Evolutionary conservation across 2,797 vertebrate genomes (phyloP).

Genomic region (Centropyge bicolor): DNA sequence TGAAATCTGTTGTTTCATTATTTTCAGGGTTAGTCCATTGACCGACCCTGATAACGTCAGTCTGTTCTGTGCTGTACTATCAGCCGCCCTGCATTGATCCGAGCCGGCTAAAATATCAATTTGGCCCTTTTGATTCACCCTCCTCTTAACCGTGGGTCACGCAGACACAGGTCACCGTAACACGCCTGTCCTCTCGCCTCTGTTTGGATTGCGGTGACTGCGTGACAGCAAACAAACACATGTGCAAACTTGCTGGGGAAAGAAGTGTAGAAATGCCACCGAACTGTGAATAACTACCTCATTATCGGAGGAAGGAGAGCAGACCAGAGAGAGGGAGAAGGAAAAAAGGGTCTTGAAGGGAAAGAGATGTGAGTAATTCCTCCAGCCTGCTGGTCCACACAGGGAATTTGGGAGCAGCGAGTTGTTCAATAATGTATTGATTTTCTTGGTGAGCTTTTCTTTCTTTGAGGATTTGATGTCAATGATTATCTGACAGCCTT

Average conservation of each 20-base stretch:
- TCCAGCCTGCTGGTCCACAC: constrained; percentile 42
- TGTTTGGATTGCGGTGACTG: constrained; percentile 58
- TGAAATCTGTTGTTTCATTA: background rate
- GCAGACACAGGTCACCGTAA: constrained; percentile 72
- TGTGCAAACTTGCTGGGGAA: constrained; percentile 6
- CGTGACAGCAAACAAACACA: constrained; percentile 48
- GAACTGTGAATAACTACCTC: constrained; percentile 29
- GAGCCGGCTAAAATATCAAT: constrained; percentile 31
- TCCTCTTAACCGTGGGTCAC: constrained; percentile 48
- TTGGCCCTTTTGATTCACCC: constrained; percentile 27
- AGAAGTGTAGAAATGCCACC: constrained; percentile 20
- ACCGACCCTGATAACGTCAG: too few relatives aligned
- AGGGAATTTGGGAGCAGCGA: constrained; percentile 50
- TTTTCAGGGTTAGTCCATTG: background rate
- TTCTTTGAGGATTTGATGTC: constrained; percentile 44
- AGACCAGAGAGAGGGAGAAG: constrained; percentile 22
- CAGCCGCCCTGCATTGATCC: constrained; percentile 47
- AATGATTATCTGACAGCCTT: constrained; percentile 54
- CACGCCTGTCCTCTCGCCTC: constrained; percentile 21
- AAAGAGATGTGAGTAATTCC: constrained; percentile 76
- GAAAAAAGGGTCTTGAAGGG: constrained; percentile 40
- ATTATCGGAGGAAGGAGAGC: constrained; percentile 33
- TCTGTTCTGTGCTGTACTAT: background rate
- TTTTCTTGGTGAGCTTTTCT: constrained; percentile 62
- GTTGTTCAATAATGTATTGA: constrained; percentile 74